Evolutionary conservation across 2,797 vertebrate genomes (phyloP).

Genomic region (Poeciliopsis paucimaculata): DNA sequence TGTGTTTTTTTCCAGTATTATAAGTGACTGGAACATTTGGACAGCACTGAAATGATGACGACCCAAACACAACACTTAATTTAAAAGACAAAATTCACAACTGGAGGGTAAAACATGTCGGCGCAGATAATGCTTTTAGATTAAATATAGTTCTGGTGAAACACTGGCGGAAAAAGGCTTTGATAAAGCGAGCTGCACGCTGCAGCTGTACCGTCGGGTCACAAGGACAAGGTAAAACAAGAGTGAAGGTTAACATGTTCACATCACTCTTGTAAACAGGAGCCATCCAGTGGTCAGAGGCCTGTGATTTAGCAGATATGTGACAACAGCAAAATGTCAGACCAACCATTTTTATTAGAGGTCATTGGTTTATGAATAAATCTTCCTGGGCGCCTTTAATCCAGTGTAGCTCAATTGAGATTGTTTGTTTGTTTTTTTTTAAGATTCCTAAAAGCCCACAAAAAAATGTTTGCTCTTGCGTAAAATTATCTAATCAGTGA

Average conservation of each 20-base stretch:
- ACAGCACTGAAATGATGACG: not conserved
- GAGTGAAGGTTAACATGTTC: conserved; percentile 42
- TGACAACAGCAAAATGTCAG: conserved; percentile 61
- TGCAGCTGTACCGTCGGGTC: conserved; percentile 32
- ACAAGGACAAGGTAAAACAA: conserved; percentile 45
- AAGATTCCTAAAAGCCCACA: conserved; percentile 31
- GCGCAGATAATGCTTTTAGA: conserved; percentile 6
- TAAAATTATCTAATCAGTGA: conserved; percentile 35
- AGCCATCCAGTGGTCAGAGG: conserved; percentile 31
- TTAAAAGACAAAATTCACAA: not conserved
- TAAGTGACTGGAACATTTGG: not conserved
- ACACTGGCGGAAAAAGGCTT: conserved; percentile 13
- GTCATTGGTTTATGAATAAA: conserved; percentile 53
- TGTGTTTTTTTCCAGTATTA: not conserved
- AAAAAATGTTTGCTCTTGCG: conserved; percentile 10
- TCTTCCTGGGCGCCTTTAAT: conserved; percentile 26
- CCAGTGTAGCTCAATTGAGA: conserved; percentile 20
- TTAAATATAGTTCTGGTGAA: conserved; percentile 16
- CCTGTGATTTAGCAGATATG: conserved; percentile 36
- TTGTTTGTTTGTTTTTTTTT: conserved; percentile 7
- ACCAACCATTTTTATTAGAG: conserved; percentile 28
- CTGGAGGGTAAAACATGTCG: not conserved
- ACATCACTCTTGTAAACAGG: conserved; percentile 53
- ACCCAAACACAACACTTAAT: not conserved
- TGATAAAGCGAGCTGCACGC: conserved; percentile 14